A percentile compares a stretch with the other conserved stretches of the same genome.
Conservation (phyloP, 1,140 invertebrate genomes). For the Gonatopus flavifemur region DNA sequence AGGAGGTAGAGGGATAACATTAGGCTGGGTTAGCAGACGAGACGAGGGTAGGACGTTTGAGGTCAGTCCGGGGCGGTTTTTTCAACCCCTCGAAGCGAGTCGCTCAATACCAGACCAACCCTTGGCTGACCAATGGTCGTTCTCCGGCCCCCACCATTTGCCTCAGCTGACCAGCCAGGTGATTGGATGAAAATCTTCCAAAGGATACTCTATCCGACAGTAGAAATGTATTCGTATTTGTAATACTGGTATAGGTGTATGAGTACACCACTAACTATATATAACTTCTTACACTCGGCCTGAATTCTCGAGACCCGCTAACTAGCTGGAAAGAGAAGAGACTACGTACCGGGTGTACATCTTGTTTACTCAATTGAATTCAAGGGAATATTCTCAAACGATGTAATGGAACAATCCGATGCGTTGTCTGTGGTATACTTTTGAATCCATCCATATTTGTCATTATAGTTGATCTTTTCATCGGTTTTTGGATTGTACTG, state of each 20-base stretch:
- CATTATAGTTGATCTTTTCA: no score
- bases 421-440: no score
- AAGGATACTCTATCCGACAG: conserved; percentile 51
- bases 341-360: conserved; percentile 49
- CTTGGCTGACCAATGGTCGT: conserved; percentile 55
- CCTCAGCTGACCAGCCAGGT: conserved; percentile 50
- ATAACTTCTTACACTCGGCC: conserved; percentile 32
- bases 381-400: no score
- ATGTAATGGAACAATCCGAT: no score
- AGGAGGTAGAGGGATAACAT: conserved; percentile 33
- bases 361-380: no score
- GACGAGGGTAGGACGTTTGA: conserved; percentile 59
- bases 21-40: conserved; percentile 51
- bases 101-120: conserved; percentile 55
- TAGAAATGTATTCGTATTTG: conserved; percentile 41
- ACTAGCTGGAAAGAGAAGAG: conserved; percentile 49
- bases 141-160: conserved; percentile 44
- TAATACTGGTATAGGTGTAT: no score
- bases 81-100: conserved; percentile 51
- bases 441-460: no score
- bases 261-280: no score
- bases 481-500: no score
- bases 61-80: conserved; percentile 59
- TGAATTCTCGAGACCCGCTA: conserved; percentile 50
- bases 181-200: conserved; percentile 52